Percentiles rank a stretch among this genome's conserved stretches.
Conservation (phyloP, 2,888 invertebrate species). For the Polylopha cassiicola region DNA sequence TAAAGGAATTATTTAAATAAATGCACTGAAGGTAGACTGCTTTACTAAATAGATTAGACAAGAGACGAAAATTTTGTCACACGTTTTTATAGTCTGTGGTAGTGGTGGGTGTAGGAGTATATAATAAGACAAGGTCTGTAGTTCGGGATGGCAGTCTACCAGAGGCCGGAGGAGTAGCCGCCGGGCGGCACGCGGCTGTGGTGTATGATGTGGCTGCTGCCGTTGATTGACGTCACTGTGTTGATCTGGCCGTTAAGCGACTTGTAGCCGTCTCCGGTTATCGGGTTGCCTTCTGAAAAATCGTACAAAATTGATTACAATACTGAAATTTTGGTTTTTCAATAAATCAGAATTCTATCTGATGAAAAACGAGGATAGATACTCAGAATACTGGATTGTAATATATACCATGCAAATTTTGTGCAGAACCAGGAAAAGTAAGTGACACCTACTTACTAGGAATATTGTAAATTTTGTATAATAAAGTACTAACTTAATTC, state of each 20-base stretch:
- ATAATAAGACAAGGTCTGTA: conserved; percentile 24
- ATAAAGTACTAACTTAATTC: too few species aligned
- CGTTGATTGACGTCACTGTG: conserved; percentile 66
- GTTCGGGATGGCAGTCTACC: conserved; percentile 71
- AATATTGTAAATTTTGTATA: too few species aligned
- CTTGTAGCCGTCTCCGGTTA: conserved; percentile 78
- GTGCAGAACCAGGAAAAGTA: too few species aligned
- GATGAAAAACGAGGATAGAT: too few species aligned
- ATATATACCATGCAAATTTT: too few species aligned
- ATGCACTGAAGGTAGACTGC: conserved; percentile 58
- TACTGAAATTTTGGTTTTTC: not conserved
- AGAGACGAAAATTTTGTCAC: conserved; percentile 1
- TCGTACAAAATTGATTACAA: conserved; percentile 13
- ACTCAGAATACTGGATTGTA: too few species aligned
- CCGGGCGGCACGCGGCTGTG: conserved; percentile 82
- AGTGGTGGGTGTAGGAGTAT: conserved; percentile 1
- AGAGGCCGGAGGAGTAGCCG: conserved; percentile 82
- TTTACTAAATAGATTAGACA: conserved; percentile 18
- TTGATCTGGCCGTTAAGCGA: conserved; percentile 77
- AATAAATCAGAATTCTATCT: too few species aligned
- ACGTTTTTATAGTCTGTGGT: conserved; percentile 2
- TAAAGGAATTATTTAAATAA: conserved; percentile 36
- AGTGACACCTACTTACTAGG: too few species aligned
- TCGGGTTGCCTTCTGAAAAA: conserved; percentile 77
- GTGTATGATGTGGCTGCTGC: conserved; percentile 57